These are phyloP conservation scores for Bathynomus jamesi DNA, from an alignment of 1,140 invertebrate genomes.

Conservation along the genomic window DNA sequence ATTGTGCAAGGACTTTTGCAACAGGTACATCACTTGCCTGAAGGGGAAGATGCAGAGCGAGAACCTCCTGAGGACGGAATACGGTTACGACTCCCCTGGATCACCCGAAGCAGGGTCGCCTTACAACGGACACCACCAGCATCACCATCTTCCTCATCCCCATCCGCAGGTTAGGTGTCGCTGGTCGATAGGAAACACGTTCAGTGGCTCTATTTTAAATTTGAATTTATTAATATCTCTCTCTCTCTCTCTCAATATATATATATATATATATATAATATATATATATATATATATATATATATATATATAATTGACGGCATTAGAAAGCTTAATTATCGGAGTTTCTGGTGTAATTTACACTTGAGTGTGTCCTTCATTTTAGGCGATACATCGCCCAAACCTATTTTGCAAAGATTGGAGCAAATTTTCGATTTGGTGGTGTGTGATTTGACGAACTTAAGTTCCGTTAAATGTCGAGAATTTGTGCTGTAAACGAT, in stretches of 20 bases:
- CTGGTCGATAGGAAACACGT: too few relatives aligned
- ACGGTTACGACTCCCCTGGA: constrained; percentile 44
- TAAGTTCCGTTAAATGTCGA: too few relatives aligned
- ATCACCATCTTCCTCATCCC: constrained; percentile 24
- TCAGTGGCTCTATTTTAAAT: too few relatives aligned
- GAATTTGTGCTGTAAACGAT: too few relatives aligned
- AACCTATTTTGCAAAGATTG: too few relatives aligned
- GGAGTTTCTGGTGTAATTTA: too few relatives aligned
- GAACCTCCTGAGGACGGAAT: constrained; percentile 70
- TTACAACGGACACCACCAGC: constrained; percentile 35
- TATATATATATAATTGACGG: not conserved
- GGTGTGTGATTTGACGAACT: too few relatives aligned
- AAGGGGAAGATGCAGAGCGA: constrained; percentile 97
- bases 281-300: not conserved
- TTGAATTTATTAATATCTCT: too few relatives aligned
- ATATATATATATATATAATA: not conserved
- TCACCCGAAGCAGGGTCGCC: constrained; percentile 30
- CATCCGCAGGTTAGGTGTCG: constrained; percentile 30
- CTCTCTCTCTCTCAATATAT: not conserved
- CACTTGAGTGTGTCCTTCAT: too few relatives aligned
- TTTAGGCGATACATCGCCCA: too few relatives aligned
- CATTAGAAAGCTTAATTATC: too few relatives aligned
- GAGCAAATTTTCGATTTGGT: too few relatives aligned
- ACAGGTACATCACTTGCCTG: constrained; percentile 87
- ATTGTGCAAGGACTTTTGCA: constrained; percentile 93